A percentile compares a stretch with the other conserved stretches of the same genome.
Evolutionary conservation across 2,113 vertebrate genomes (phyloP).

Genomic region (Chinchilla lanigera): DNA sequence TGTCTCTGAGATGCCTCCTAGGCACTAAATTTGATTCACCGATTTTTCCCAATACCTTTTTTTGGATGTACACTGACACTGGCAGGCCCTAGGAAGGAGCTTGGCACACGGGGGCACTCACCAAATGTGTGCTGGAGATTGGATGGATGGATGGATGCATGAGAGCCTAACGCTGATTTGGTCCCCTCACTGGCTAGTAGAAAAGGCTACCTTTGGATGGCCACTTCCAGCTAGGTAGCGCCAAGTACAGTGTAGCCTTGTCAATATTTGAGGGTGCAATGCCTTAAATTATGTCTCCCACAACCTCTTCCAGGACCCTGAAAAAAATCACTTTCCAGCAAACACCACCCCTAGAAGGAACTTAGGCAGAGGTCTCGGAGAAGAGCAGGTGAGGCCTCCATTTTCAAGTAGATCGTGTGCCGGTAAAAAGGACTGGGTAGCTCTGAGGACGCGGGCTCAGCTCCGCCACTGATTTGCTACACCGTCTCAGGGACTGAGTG

Average conservation of each 20-base stretch:
- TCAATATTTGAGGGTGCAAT: not conserved
- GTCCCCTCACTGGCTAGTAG: not conserved
- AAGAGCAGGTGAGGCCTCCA: not conserved
- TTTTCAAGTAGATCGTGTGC: not conserved
- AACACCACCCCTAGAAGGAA: not conserved
- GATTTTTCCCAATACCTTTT: not conserved
- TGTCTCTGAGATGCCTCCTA: not conserved
- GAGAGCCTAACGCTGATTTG: not conserved
- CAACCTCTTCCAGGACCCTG: not conserved
- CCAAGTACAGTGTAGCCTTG: not conserved
- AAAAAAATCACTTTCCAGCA: not conserved
- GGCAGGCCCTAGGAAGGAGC: not conserved
- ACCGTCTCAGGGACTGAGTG: accelerated
- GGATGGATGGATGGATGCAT: no score
- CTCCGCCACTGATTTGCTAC: not conserved
- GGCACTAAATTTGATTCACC: not conserved
- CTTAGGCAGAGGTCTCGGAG: not conserved
- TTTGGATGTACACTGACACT: not conserved
- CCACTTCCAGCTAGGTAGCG: not conserved
- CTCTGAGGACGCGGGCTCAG: not conserved
- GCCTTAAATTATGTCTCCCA: not conserved
- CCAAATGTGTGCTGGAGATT: not conserved
- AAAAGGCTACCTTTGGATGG: not conserved
- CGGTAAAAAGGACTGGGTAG: not conserved
- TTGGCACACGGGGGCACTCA: not conserved